These are phyloP conservation scores for Squalus acanthias DNA, from an alignment of 2,797 vertebrate species.

Conservation along the genomic window DNA sequence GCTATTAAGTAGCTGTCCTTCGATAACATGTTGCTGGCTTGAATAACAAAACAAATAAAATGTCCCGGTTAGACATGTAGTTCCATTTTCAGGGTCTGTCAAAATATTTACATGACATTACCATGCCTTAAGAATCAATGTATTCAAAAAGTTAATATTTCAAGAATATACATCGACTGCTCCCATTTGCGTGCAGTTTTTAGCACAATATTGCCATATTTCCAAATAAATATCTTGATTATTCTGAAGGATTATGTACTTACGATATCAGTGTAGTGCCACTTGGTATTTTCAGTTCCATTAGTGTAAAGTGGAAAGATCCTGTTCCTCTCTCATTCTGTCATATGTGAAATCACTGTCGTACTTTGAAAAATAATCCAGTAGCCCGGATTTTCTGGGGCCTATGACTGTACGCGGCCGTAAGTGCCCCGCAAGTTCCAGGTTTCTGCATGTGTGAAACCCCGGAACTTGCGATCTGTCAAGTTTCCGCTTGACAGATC, in stretches of 20 bases:
- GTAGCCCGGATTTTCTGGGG: too few species aligned
- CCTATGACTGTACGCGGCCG: too few species aligned
- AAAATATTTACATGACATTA: background rate
- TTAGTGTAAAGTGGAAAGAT: background rate
- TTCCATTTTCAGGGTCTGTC: background rate
- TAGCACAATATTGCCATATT: background rate
- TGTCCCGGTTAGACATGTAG: background rate
- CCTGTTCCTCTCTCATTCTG: background rate
- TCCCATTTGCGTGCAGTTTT: background rate
- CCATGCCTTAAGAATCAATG: background rate
- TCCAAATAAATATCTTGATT: background rate
- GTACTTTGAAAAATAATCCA: background rate
- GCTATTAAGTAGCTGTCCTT: background rate
- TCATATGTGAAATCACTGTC: background rate
- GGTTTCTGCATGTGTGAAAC: too few species aligned
- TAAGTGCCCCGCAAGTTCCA: too few species aligned
- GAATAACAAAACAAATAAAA: background rate
- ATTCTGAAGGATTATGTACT: background rate
- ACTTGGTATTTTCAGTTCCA: background rate
- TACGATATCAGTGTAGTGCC: background rate
- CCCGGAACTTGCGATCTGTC: too few species aligned
- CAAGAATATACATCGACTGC: background rate
- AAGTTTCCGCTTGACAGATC: too few species aligned
- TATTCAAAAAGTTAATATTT: background rate
- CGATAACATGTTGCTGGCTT: background rate